These are phyloP conservation scores for Pontoporia blainvillei DNA, from an alignment of 2,113 vertebrate species.

Conservation along the genomic window DNA sequence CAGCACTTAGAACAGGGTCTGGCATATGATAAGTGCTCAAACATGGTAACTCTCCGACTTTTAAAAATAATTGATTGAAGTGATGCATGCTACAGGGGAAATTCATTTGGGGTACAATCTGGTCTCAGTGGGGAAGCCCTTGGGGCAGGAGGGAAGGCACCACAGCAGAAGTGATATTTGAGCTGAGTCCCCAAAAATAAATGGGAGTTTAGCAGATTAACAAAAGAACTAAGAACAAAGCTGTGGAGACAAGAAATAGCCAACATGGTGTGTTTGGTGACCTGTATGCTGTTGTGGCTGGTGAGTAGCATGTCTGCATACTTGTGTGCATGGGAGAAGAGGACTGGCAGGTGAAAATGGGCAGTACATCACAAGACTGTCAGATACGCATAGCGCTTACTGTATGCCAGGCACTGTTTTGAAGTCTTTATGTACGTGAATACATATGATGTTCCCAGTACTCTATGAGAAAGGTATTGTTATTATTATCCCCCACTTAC, in stretches of 20 bases:
- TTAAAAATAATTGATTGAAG: background rate
- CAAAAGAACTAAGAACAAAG: background rate
- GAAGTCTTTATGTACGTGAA: background rate
- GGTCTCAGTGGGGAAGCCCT: background rate
- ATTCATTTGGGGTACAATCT: background rate
- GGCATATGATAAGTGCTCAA: background rate
- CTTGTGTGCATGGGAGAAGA: background rate
- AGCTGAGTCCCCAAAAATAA: background rate
- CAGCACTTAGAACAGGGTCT: background rate
- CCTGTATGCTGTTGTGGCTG: background rate
- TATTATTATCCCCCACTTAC: background rate
- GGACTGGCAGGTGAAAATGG: background rate
- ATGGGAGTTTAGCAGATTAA: background rate
- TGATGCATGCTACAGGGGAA: background rate
- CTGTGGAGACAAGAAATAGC: background rate
- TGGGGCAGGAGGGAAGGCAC: background rate
- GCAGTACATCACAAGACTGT: background rate
- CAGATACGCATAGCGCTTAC: background rate
- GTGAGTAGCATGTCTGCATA: no score
- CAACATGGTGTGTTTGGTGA: fast-evolving
- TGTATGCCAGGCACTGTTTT: no score
- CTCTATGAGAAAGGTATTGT: background rate
- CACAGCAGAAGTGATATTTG: background rate
- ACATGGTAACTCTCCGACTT: background rate
- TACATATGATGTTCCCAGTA: background rate